These are phyloP conservation scores for Cylloceria caligata DNA, from an alignment of 2,888 invertebrate species.

Conservation along the genomic window DNA sequence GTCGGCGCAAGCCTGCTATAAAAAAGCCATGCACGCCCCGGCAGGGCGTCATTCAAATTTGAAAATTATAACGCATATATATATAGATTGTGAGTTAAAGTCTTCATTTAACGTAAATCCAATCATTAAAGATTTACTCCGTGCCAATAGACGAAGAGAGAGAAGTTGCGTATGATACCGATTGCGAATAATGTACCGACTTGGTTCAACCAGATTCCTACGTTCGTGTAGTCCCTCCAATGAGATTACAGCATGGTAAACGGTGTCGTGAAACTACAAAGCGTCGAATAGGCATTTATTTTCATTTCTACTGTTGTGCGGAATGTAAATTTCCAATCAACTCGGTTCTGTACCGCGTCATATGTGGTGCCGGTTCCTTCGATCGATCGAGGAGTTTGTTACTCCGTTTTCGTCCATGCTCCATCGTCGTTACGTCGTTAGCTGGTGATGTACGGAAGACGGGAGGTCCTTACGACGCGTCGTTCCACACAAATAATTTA, in stretches of 20 bases:
- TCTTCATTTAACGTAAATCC: no score
- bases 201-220: background rate
- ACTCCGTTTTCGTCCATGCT: slow-evolving; percentile 44
- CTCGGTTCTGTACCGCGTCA: background rate
- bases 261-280: background rate
- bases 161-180: no score
- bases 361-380: slow-evolving; percentile 8
- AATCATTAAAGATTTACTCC: no score
- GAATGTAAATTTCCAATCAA: background rate
- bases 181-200: background rate
- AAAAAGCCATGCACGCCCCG: no score
- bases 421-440: slow-evolving; percentile 46
- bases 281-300: background rate
- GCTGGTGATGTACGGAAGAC: slow-evolving; percentile 65
- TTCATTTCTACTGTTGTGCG: background rate
- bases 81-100: no score
- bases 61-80: no score
- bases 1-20: no score
- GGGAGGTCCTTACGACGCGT: slow-evolving; percentile 70
- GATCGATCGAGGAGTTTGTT: background rate
- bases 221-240: background rate
- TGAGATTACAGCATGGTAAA: background rate
- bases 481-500: slow-evolving; percentile 42
- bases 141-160: no score
- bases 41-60: no score